phyloP scores from a whole-genome alignment of 2,888 invertebrate genomes.

The Entomobrya proxima region DNA sequence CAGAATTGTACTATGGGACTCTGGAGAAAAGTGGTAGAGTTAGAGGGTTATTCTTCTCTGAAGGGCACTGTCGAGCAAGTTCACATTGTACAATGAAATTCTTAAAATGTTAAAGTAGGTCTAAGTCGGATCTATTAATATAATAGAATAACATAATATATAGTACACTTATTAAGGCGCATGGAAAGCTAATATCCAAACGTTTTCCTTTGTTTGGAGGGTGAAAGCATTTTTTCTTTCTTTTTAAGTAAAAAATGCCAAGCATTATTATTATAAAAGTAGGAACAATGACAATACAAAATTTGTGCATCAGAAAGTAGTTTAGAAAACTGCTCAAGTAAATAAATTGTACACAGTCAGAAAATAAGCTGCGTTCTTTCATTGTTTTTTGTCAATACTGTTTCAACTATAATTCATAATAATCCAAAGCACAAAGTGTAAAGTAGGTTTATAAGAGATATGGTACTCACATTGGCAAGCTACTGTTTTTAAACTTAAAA shows the following conservation, averaged over 20 bases:
- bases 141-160: background rate
- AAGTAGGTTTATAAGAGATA: too few relatives aligned
- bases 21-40: background rate
- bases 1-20: background rate
- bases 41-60: background rate
- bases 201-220: constrained; percentile 8
- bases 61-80: background rate
- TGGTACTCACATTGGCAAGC: too few relatives aligned
- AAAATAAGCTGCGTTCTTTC: constrained; percentile 23
- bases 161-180: background rate
- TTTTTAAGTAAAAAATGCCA: constrained; percentile 14
- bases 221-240: constrained; percentile 1
- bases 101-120: background rate
- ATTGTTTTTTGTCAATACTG: background rate
- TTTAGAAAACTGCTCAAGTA: constrained; percentile 47
- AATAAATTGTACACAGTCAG: constrained; percentile 35
- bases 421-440: background rate
- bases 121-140: background rate
- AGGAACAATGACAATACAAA: constrained; percentile 42
- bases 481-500: constrained; percentile 17
- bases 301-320: constrained; percentile 28
- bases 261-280: background rate
- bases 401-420: background rate
- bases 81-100: background rate
- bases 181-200: constrained; percentile 37